Evolutionary conservation across 2,888 invertebrate species (phyloP).

Genomic region (Choristoneura rosaceana): DNA sequence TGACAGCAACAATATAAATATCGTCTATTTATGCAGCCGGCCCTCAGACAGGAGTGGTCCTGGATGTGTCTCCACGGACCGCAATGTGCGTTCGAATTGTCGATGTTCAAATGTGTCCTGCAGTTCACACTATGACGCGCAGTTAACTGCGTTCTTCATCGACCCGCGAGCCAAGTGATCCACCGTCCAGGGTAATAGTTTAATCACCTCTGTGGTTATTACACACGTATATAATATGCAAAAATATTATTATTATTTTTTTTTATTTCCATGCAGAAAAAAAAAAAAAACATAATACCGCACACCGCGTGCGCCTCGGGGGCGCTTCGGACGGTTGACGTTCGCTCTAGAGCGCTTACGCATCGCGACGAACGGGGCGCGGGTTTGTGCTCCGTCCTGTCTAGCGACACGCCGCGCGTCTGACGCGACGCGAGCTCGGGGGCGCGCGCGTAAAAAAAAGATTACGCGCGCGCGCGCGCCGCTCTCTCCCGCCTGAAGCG

Average conservation of each 20-base stretch:
- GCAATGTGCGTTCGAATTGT: constrained; percentile 87
- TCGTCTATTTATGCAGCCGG: constrained; percentile 3
- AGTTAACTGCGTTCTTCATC: constrained; percentile 86
- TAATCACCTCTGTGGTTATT: constrained; percentile 2
- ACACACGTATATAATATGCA: background rate
- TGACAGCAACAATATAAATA: constrained; percentile 4
- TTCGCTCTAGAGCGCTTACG: background rate
- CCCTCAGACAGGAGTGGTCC: constrained; percentile 46
- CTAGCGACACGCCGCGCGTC: background rate
- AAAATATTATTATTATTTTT: background rate
- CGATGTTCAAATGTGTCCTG: constrained; percentile 86
- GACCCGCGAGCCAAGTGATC: constrained; percentile 86
- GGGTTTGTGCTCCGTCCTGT: background rate
- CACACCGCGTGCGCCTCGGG: background rate
- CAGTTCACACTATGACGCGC: constrained; percentile 77
- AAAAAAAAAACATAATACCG: too few relatives aligned
- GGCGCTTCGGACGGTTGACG: background rate
- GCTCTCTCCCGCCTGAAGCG: background rate
- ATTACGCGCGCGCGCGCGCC: too few relatives aligned
- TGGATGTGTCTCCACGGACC: constrained; percentile 88
- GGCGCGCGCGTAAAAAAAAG: too few relatives aligned
- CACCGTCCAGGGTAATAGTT: constrained; percentile 77
- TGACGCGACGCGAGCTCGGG: background rate
- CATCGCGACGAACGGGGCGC: background rate
- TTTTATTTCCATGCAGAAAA: background rate